Conservation (phyloP, 2,888 invertebrate species). For the Tenthredo livida region DNA sequence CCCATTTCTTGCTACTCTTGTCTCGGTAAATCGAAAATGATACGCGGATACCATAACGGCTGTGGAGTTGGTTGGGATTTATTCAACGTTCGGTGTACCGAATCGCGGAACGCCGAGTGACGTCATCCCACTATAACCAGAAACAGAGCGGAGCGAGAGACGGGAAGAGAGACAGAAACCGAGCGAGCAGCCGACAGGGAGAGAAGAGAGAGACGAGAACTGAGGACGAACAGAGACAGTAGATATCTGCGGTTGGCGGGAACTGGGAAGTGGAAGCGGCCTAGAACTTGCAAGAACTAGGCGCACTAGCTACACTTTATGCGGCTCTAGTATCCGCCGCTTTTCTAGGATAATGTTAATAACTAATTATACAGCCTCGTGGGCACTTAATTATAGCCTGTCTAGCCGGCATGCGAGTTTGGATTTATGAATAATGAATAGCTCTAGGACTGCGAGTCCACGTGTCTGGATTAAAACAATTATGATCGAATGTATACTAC, state of each 20-base stretch:
- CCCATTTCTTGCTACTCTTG: constrained; percentile 32
- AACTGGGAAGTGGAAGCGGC: constrained; percentile 15
- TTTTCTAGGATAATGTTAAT: constrained; percentile 51
- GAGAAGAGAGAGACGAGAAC: not conserved
- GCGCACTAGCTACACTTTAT: constrained; percentile 40
- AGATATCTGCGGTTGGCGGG: constrained; percentile 7
- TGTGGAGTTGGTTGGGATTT: constrained; percentile 21
- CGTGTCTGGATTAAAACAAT: not conserved
- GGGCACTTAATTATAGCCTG: constrained; percentile 2
- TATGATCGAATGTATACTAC: not conserved
- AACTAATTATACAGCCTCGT: constrained; percentile 24
- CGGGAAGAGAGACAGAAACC: not conserved
- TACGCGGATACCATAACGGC: constrained; percentile 23
- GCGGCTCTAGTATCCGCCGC: constrained; percentile 47
- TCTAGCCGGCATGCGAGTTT: not conserved
- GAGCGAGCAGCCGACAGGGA: not conserved
- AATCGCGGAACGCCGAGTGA: constrained; percentile 28
- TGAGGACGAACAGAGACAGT: not conserved
- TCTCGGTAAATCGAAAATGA: constrained; percentile 38
- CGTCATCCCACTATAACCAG: constrained; percentile 25
- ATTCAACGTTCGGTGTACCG: constrained; percentile 13
- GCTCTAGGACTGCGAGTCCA: not conserved
- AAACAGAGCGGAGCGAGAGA: not conserved
- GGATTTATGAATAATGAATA: not conserved
- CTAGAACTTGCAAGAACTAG: constrained; percentile 44